Conservation (phyloP, 2,888 invertebrate species). For the Xestia xanthographa region DNA sequence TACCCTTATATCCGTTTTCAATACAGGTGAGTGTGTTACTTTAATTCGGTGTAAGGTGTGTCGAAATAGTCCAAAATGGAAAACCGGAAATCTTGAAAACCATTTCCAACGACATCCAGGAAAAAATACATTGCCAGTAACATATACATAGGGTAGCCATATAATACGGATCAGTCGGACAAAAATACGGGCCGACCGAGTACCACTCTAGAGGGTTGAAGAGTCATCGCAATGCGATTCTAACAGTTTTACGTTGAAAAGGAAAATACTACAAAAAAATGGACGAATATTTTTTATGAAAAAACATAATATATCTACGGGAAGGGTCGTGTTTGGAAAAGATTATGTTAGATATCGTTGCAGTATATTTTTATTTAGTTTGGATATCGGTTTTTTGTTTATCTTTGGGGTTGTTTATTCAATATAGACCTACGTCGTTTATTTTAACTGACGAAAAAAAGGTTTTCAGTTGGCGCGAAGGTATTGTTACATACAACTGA, state of each 20-base stretch:
- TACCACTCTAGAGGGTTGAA: constrained; percentile 46
- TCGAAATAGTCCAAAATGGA: not conserved
- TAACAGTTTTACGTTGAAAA: constrained; percentile 55
- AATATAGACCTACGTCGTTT: not conserved
- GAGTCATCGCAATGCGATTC: constrained; percentile 55
- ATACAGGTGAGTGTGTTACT: not conserved
- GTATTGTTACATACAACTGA: not conserved
- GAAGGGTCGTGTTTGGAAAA: constrained; percentile 55
- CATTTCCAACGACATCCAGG: not conserved
- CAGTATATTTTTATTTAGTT: constrained; percentile 48
- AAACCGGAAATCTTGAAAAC: not conserved
- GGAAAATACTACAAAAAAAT: constrained; percentile 55
- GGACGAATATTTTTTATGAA: constrained; percentile 55
- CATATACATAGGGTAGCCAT: constrained; percentile 20
- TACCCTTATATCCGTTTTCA: not conserved
- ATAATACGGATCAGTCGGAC: constrained; percentile 37
- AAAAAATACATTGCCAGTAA: constrained; percentile 14
- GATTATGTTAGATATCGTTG: constrained; percentile 37
- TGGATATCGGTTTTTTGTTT: constrained; percentile 28
- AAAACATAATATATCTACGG: constrained; percentile 42
- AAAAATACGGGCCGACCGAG: constrained; percentile 43
- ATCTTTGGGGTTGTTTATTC: constrained; percentile 19
- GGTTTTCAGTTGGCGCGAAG: not conserved
- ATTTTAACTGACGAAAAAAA: not conserved
- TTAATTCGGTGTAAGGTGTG: too few species aligned